Conservation (phyloP, 2,113 vertebrate species). For the Thamnophis sirtalis region DNA sequence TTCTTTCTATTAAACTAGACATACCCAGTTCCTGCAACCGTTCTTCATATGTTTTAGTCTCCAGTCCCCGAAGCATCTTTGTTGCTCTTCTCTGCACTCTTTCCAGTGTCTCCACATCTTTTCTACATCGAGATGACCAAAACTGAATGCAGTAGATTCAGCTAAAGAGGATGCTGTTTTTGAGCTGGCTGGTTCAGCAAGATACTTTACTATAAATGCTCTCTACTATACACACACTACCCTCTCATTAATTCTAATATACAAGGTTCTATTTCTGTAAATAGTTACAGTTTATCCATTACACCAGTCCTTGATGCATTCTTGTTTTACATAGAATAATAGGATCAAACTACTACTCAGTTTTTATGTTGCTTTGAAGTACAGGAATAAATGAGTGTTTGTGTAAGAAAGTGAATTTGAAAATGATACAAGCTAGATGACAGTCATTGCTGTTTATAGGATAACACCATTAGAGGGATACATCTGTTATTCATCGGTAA, state of each 20-base stretch:
- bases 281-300: background rate
- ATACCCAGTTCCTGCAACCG: no score
- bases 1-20: no score
- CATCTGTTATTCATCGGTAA: conserved; percentile 38
- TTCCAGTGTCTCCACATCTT: no score
- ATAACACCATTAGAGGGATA: background rate
- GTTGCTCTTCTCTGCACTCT: no score
- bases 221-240: background rate
- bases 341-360: background rate
- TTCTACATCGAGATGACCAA: no score
- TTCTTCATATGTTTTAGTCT: no score
- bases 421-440: background rate
- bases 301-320: background rate
- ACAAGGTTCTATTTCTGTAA: background rate
- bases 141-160: no score
- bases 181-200: background rate
- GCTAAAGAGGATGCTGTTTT: background rate
- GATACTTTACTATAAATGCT: background rate
- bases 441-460: conserved; percentile 11
- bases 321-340: background rate
- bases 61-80: no score
- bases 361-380: background rate
- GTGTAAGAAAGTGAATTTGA: conserved; percentile 2
- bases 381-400: background rate
- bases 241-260: background rate